phyloP scores from a whole-genome alignment of 1,140 invertebrate genomes.

The Drosophila leontia region DNA sequence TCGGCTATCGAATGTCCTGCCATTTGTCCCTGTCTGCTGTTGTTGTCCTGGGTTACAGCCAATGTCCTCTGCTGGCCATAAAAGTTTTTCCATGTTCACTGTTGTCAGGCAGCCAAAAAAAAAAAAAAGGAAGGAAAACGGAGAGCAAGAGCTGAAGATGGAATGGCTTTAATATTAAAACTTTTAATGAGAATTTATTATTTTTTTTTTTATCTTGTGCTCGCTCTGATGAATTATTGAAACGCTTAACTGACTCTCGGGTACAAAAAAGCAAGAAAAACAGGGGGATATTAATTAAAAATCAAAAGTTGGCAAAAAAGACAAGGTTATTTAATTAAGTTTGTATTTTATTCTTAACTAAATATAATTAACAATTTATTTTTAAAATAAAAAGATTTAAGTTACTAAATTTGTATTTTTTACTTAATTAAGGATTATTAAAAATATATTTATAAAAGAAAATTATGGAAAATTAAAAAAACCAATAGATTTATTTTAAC shows the following conservation, averaged over 20 bases:
- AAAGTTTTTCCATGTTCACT: constrained; percentile 64
- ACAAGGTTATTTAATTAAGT: neutral
- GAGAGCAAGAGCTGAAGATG: constrained; percentile 13
- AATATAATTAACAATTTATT: neutral
- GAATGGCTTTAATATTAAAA: constrained; percentile 34
- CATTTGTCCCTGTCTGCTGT: constrained; percentile 61
- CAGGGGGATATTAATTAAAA: neutral
- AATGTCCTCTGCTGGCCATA: constrained; percentile 34
- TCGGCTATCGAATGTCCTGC: constrained; percentile 56
- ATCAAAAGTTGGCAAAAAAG: neutral
- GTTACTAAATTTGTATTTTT: too few relatives aligned
- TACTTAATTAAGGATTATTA: too few relatives aligned
- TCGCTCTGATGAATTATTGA: constrained; percentile 48
- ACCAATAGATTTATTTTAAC: too few relatives aligned
- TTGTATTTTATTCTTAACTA: neutral
- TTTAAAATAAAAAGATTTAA: too few relatives aligned
- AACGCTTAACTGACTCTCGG: constrained; percentile 24
- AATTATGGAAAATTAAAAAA: too few relatives aligned
- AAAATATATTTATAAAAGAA: too few relatives aligned
- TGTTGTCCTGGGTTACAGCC: constrained; percentile 39
- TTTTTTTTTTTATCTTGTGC: constrained; percentile 54
- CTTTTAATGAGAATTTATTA: constrained; percentile 80
- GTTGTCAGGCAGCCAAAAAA: constrained; percentile 62
- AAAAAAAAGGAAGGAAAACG: constrained; percentile 1
- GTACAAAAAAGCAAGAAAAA: neutral